Evolutionary conservation across 2,113 vertebrate genomes (phyloP).

Genomic region (Patagioenas fasciata): DNA sequence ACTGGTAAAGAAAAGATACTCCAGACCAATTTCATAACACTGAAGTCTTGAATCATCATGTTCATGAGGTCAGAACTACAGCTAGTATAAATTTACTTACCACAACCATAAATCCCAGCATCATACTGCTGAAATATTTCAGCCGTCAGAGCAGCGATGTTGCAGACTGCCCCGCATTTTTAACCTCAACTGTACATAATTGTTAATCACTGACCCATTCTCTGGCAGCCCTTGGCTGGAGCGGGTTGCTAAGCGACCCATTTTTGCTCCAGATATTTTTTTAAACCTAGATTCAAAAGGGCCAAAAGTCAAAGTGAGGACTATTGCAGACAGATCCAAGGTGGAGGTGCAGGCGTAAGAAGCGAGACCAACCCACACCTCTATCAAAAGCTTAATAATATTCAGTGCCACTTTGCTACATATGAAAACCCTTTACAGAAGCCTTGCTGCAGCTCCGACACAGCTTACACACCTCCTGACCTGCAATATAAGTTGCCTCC

Average conservation of each 20-base stretch:
- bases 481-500: not conserved
- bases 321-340: fast-evolving
- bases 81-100: not conserved
- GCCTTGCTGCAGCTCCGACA: not conserved
- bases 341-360: fast-evolving
- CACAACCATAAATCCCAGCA: not conserved
- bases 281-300: constrained; percentile 5
- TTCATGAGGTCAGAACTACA: not conserved
- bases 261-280: constrained; percentile 58
- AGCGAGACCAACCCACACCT: fast-evolving
- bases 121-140: not conserved
- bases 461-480: not conserved
- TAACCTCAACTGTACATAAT: constrained; percentile 57
- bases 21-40: not conserved
- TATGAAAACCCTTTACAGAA: not conserved
- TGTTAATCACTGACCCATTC: constrained; percentile 73
- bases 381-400: fast-evolving
- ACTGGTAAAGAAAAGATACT: not conserved
- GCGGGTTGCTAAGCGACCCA: constrained; percentile 56
- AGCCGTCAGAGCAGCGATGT: not conserved
- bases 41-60: not conserved
- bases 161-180: constrained; percentile 34
- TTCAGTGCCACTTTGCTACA: fast-evolving
- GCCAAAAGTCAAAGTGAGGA: constrained; percentile 42
- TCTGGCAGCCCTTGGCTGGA: not conserved